Base-by-base conservation (phyloP, 2,113 vertebrate species). In the Globicephala melas region DNA sequence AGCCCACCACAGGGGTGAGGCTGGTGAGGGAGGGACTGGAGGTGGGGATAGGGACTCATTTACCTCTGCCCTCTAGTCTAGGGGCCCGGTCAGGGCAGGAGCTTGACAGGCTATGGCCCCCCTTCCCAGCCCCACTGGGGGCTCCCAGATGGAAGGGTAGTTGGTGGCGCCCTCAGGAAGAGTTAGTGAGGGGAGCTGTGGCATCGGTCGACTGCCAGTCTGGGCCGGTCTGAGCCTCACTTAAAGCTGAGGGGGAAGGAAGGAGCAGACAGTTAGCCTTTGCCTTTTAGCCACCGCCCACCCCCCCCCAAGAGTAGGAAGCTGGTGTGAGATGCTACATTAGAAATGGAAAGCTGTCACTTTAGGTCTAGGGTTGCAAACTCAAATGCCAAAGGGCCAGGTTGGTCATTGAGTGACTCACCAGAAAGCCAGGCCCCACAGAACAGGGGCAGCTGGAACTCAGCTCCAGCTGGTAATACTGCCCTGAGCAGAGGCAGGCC, bases 141-240 rank as follows among this genome's bases (percentile, higher is more conserved):
- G 93, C 93, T 92, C 96, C 91, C 85, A 92, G 90, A 93, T 79
- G 96, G 96, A 88, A 95, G 86, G 90, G 96, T 89, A 20, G 63
- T 31, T 47, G 94, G 62, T 15, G 65, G 91, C 88, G 94, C 97
- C 97, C 98, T 98, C 98, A 98, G 95, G 98, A 98, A 50, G 98
- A 97, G 91, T 96, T 98, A 95, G 97, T 73, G 74, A 98, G 98
- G 94, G 98, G 58, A 79, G 94, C 62, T 96, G 92, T 76, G 96
- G 96, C 60, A 70, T 98, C 86, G 8, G 97, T 21, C 20, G 98
- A 47, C 97, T 98, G 97, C 98, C 98, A 97, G 92, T 98, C 98
- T 28, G 96, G 13, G 97, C 97, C 84, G 92, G 95, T 95, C 91
- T 96, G 96, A 95, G 94, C 81, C 92, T 98, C 98, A 95, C 95